Conservation (phyloP, 2,797 vertebrate species). For the Darevskia mixta region DNA sequence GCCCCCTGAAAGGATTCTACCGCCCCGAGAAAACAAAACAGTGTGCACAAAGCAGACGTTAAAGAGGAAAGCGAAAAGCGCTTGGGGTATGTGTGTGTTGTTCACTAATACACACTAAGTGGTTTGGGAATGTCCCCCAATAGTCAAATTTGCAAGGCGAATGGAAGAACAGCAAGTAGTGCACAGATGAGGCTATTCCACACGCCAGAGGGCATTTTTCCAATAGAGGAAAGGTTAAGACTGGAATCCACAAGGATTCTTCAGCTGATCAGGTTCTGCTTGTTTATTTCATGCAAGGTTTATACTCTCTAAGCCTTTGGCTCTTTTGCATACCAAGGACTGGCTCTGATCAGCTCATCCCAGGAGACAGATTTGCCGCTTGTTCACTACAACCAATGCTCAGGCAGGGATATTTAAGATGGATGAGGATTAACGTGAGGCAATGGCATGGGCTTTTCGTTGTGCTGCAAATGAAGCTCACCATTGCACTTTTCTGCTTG, state of each 20-base stretch:
- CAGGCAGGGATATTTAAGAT: conserved; percentile 50
- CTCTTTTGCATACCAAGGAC: conserved; percentile 6
- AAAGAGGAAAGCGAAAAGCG: not conserved
- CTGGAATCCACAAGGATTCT: conserved; percentile 46
- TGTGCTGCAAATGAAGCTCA: conserved; percentile 35
- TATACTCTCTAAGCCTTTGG: conserved; percentile 42
- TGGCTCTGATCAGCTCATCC: conserved; percentile 48
- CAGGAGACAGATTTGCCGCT: conserved; percentile 36
- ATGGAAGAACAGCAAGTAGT: conserved; percentile 27
- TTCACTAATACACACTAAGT: not conserved
- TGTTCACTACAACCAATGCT: conserved; percentile 23
- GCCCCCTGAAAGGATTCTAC: not conserved
- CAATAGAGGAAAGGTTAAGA: conserved; percentile 42
- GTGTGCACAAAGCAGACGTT: not conserved
- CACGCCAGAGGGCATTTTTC: conserved; percentile 6
- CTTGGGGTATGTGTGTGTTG: no score
- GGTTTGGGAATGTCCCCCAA: not conserved
- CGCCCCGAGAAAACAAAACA: not conserved
- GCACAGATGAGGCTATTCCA: conserved; percentile 49
- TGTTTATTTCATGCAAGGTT: conserved; percentile 48
- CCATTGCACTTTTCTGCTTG: not conserved
- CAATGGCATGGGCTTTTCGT: conserved; percentile 15
- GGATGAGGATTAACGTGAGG: conserved; percentile 47
- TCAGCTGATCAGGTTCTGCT: conserved; percentile 11
- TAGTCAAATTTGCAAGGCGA: conserved; percentile 11